Evolutionary conservation across 1,140 invertebrate genomes (phyloP).

Genomic region (Dufourea novaeangliae): DNA sequence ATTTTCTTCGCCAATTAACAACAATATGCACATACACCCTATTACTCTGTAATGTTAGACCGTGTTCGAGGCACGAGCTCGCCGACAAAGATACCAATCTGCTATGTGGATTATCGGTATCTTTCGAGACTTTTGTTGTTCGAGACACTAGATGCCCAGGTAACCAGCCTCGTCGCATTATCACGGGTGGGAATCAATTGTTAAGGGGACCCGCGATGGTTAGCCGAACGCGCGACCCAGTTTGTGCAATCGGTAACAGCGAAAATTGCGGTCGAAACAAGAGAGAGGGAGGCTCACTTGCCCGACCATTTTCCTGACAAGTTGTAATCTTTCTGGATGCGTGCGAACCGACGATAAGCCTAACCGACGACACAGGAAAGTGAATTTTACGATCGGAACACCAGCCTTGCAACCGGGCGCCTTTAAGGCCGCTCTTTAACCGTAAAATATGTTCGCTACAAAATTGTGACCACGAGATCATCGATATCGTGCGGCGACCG

Average conservation of each 20-base stretch:
- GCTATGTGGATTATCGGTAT: background rate
- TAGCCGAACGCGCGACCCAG: conserved; percentile 13
- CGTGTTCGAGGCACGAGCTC: background rate
- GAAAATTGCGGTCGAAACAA: conserved; percentile 11
- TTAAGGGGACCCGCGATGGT: background rate
- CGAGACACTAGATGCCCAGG: background rate
- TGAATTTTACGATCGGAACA: background rate
- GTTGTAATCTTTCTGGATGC: conserved; percentile 1
- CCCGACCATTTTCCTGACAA: conserved; percentile 3
- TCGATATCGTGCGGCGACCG: background rate
- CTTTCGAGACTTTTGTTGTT: background rate
- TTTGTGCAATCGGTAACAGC: background rate
- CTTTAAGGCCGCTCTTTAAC: background rate
- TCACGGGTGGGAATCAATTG: conserved; percentile 29
- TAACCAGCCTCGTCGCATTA: background rate
- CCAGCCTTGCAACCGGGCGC: too few relatives aligned
- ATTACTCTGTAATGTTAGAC: background rate
- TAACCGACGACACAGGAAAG: conserved; percentile 7
- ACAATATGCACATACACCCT: too few relatives aligned
- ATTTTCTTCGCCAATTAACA: too few relatives aligned
- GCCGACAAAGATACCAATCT: conserved; percentile 2
- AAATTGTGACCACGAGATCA: conserved; percentile 5
- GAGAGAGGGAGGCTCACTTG: conserved; percentile 8
- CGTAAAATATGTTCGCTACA: background rate
- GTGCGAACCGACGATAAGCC: conserved; percentile 13